Evolutionary conservation across 2,797 vertebrate genomes (phyloP), one percentile per base, ranked within the genome.

Genomic region (Muscicapa comitata): DNA sequence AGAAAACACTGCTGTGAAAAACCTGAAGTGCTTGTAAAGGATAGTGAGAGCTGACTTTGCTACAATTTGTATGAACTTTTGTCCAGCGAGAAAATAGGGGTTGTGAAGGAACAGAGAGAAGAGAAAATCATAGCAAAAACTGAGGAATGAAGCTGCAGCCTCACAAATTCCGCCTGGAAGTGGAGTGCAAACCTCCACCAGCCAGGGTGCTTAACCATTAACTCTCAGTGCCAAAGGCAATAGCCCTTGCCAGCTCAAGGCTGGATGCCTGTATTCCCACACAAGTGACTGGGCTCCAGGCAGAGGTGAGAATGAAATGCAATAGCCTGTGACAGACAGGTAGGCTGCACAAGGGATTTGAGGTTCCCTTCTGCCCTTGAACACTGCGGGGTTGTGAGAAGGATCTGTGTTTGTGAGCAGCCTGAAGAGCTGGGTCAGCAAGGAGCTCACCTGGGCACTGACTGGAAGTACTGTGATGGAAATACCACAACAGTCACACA

Each of bases 191-290:
- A 13, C 20, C 40, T 71, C 35, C 65, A n/a, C 9, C 88, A 81
- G 48, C 28, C 48, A 29, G 17, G 35, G 6, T 40, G 48, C 62
- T 81, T 33, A 72, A 71, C 65, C 57, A 43, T 23, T 19, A 72
- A 10, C 21, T 50, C 82, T 4, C 37, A 14, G 50, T 37, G 90
- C 88, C 90, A 90, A 78, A 75, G 62, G 73, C 66, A 92, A 68
- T 3, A 90, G 54, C 50, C 31, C 5, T 10, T 4, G 7, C 50
- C 73, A 37, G 54, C 47, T 21, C 42, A 24, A 53, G 74, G 73
- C 58, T 0, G 1, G 80, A n/a, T 62, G 65, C 70, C 73, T 58
- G 47, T 29, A 9, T 57, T 93, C 76, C 79, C 83, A 47, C 70
- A 68, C 24, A 20, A 57, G 33, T 11, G 38, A 33, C 1, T 13